Conservation (phyloP, 1,140 invertebrate genomes). For the Drosophila sp. region DNA sequence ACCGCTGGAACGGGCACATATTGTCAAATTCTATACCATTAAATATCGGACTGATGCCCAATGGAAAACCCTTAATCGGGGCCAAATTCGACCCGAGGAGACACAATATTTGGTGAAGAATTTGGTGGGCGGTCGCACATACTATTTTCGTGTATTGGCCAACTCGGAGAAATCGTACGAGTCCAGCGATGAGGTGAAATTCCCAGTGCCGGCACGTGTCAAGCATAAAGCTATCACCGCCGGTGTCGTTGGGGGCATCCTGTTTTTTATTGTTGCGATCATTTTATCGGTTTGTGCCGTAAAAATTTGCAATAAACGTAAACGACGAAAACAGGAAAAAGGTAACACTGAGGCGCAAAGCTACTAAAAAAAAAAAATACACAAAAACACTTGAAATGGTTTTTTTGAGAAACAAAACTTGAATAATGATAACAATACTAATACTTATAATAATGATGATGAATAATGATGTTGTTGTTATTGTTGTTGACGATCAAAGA, state of each 20-base stretch:
- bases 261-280: slow-evolving; percentile 98
- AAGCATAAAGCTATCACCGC: slow-evolving; percentile 97
- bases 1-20: slow-evolving; percentile 89
- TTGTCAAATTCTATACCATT: slow-evolving; percentile 95
- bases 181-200: slow-evolving; percentile 92
- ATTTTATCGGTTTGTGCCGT: slow-evolving; percentile 97
- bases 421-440: slow-evolving; percentile 43
- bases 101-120: slow-evolving; percentile 96
- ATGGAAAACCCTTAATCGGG: slow-evolving; percentile 94
- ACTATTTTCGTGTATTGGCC: slow-evolving; percentile 94
- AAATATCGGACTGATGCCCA: slow-evolving; percentile 94
- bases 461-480: slow-evolving; percentile 44
- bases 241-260: slow-evolving; percentile 95
- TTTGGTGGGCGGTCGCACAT: slow-evolving; percentile 93
- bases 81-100: slow-evolving; percentile 93
- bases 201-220: slow-evolving; percentile 92
- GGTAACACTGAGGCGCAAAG: slow-evolving; percentile 86
- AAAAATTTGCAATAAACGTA: slow-evolving; percentile 98
- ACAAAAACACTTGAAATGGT: slow-evolving; percentile 79
- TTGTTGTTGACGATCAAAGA: slow-evolving; percentile 58
- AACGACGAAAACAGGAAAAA: slow-evolving; percentile 98
- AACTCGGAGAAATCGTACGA: slow-evolving; percentile 92
- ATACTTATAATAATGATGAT: slow-evolving; percentile 27
- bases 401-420: slow-evolving; percentile 43
- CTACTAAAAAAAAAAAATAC: slow-evolving; percentile 25